These are phyloP conservation scores for Pachymerium ferrugineum DNA, from an alignment of 2,888 invertebrate species.

Conservation along the genomic window DNA sequence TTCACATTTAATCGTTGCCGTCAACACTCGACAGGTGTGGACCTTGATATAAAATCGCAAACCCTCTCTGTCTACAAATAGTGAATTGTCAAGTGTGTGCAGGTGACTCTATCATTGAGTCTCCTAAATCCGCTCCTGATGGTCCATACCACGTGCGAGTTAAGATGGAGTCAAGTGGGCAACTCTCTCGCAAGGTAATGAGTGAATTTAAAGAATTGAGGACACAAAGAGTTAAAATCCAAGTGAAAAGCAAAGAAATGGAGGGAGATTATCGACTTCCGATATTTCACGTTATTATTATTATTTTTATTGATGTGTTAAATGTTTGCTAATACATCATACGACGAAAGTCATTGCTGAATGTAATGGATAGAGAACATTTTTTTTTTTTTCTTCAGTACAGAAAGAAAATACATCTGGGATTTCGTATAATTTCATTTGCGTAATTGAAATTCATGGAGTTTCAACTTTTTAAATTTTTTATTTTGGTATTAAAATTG, in stretches of 20 bases:
- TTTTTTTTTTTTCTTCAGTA: no score
- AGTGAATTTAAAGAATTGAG: not conserved
- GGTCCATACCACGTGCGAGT: conserved; percentile 7
- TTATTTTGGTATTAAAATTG: no score
- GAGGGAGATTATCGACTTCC: not conserved
- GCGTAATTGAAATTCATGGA: no score
- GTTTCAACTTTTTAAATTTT: no score
- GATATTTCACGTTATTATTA: not conserved
- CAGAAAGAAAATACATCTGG: no score
- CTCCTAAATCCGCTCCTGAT: not conserved
- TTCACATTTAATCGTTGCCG: no score
- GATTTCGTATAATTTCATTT: no score
- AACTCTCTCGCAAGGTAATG: not conserved
- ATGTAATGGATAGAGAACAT: not conserved
- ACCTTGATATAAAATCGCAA: not conserved
- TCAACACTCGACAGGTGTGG: not conserved
- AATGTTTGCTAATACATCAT: no score
- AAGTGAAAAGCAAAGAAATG: no score
- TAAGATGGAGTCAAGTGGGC: conserved; percentile 8
- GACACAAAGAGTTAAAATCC: not conserved
- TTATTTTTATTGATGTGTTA: not conserved
- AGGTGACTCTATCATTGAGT: conserved; percentile 6
- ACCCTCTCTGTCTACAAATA: conserved; percentile 8
- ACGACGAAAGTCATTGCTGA: no score
- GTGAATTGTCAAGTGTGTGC: conserved; percentile 3